Percentiles rank a stretch among this genome's conserved stretches.
Evolutionary conservation across 2,888 invertebrate species (phyloP).

Genomic region (Conus canariensis): DNA sequence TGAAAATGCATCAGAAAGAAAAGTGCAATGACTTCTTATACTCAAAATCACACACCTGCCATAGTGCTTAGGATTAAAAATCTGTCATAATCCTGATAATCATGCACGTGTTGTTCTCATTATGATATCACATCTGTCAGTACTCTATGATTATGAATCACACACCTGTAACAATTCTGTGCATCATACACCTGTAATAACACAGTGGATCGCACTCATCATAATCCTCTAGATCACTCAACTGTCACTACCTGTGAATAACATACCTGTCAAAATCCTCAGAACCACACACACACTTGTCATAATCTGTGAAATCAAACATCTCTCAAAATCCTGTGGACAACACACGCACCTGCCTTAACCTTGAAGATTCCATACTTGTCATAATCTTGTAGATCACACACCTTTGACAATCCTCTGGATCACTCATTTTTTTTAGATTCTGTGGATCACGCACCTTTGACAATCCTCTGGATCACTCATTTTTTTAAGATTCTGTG

Average conservation of each 20-base stretch:
- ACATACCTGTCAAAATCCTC: slow-evolving; percentile 82
- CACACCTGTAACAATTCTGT: background rate
- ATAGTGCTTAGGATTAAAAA: slow-evolving; percentile 39
- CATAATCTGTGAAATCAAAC: background rate
- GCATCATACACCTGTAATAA: no score
- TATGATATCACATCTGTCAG: background rate
- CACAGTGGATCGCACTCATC: no score
- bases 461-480: no score
- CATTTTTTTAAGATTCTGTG: no score
- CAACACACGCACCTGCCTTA: no score
- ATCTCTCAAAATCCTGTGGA: no score
- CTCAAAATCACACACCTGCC: no score
- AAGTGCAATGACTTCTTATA: no score
- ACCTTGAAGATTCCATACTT: slow-evolving; percentile 16
- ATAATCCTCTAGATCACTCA: slow-evolving; percentile 38
- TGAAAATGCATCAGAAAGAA: no score
- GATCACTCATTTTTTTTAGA: background rate
- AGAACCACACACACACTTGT: background rate
- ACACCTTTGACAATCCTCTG: no score
- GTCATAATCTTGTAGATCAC: slow-evolving; percentile 88
- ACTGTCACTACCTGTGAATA: slow-evolving; percentile 89
- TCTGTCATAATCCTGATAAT: slow-evolving; percentile 90
- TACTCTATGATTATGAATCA: background rate
- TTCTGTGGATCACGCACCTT: no score
- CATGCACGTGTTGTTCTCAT: slow-evolving; percentile 83